Evolutionary conservation across 2,888 invertebrate genomes (phyloP), one percentile per base, ranked within the genome.

Genomic region (Melanostoma scalare): DNA sequence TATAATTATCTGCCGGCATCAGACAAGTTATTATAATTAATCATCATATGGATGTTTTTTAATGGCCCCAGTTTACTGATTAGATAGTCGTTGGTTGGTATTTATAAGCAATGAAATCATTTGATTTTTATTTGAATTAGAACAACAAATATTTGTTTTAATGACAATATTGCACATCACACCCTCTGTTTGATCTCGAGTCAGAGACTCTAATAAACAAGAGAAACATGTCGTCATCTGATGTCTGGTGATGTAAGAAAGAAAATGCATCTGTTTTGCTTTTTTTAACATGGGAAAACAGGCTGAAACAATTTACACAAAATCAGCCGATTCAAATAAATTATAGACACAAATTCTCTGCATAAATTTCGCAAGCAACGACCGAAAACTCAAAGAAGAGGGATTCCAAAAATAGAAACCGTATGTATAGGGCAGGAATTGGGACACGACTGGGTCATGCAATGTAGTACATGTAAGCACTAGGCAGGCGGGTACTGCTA

Each of bases 361-460:
- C 48, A 73, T 40, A 52, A 58, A 73, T 78, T 74, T 74, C n/a
- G 53, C 60, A 48, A 63, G 50, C 38, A 4, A 46, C 35, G n/a
- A 46, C 6, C 38, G 20, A 60, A 53, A 40, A 77, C 42, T 46
- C 6, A 55, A 65, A 9, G 2, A 36, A 58, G 46, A 69, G 80
- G 69, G 52, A 69, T 71, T 82, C 73, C 42, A 48, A 82, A 82
- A 82, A 69, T 82, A 78, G 52, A 68, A 55, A 63, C 33, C 35
- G 35, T 50, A 20, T 20, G 20, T 20, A 31, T 60, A 80, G 65
- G 76, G 76, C 71, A 65, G 42, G 48, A 67, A 81, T 77, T 50
- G 46, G 67, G 60, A 68, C 63, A 73, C 73, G 60, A 68, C 42
- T 81, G 53, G 53, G 71, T 76, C 55, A 60, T 50, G 52, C 31